phyloP scores from a whole-genome alignment of 2,888 invertebrate genomes.

The Acanthosepion pharaonis region DNA sequence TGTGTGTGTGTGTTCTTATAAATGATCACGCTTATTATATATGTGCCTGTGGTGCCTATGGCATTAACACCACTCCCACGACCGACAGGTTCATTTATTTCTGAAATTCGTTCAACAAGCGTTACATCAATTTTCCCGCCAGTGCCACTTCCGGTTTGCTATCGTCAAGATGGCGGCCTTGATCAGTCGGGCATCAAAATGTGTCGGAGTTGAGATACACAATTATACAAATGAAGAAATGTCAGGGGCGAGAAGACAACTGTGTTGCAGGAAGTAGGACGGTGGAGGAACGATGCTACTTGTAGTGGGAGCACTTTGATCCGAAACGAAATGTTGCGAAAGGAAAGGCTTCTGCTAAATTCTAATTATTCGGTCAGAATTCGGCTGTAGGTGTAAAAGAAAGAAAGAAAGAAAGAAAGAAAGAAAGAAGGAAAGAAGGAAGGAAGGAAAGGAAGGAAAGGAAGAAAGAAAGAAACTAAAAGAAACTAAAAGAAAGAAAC shows the following conservation, averaged over 20 bases:
- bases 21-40: not conserved
- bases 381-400: too few relatives aligned
- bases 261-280: not conserved
- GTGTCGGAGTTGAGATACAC: not conserved
- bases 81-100: not conserved
- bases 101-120: constrained; percentile 12
- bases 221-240: not conserved
- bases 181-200: not conserved
- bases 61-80: not conserved
- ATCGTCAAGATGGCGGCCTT: not conserved
- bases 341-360: not conserved
- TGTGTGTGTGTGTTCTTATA: not conserved
- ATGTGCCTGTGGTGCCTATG: too few relatives aligned
- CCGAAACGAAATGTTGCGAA: not conserved
- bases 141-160: not conserved
- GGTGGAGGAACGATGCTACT: not conserved
- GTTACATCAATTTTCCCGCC: not conserved
- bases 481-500: too few relatives aligned
- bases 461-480: too few relatives aligned
- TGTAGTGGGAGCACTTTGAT: not conserved
- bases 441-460: too few relatives aligned
- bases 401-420: too few relatives aligned
- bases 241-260: not conserved
- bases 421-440: too few relatives aligned
- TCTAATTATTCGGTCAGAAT: not conserved